Percentiles rank a stretch among this genome's conserved stretches.
Conservation (phyloP, 2,113 vertebrate species). For the Megaceryle torquata region DNA sequence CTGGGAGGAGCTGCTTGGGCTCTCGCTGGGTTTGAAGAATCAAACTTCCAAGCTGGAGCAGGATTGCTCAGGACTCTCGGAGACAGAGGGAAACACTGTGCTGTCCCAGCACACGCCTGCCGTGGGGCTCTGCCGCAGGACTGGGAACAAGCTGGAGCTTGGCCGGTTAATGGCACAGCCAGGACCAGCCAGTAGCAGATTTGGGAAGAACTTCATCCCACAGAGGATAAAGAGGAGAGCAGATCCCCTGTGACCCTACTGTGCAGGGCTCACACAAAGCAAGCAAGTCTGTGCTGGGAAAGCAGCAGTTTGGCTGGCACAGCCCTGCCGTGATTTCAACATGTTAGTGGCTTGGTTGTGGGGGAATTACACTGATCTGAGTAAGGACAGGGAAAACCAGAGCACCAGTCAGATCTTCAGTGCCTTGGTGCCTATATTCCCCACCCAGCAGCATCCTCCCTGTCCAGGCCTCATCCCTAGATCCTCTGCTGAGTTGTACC, state of each 20-base stretch:
- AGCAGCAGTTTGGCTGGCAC: neutral
- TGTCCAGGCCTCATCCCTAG: neutral
- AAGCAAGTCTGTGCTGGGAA: fast-evolving
- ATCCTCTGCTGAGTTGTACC: neutral
- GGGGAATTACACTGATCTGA: neutral
- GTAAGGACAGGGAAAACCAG: neutral
- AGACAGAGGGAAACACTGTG: neutral
- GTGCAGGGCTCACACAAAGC: neutral
- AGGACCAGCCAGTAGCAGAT: neutral
- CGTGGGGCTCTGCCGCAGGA: fast-evolving
- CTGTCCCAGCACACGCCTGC: fast-evolving
- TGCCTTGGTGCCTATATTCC: neutral
- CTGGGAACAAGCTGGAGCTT: neutral
- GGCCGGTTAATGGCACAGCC: neutral
- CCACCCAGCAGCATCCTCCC: neutral
- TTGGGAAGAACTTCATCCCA: neutral
- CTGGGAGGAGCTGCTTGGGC: neutral
- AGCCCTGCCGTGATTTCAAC: neutral
- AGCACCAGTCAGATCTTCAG: neutral
- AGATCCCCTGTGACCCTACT: neutral
- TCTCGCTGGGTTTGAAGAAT: neutral
- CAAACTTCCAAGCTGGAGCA: neutral
- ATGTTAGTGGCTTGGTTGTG: neutral
- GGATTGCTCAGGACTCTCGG: neutral
- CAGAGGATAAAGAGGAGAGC: neutral